These are phyloP conservation scores for Hypena proboscidalis DNA, from an alignment of 2,888 invertebrate species.

Conservation along the genomic window DNA sequence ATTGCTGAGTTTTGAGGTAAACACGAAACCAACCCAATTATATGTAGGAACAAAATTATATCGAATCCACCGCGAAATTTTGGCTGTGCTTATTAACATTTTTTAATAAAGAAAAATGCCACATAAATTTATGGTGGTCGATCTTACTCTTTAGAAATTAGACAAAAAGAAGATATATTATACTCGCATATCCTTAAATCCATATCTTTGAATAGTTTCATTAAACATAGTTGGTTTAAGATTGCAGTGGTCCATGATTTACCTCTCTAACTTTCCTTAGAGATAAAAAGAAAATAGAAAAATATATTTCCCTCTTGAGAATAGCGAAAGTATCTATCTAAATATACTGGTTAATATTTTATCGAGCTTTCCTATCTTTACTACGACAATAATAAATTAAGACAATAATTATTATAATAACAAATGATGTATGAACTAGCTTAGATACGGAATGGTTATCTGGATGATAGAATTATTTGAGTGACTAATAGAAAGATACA, in stretches of 20 bases:
- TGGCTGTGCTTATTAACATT: constrained; percentile 79
- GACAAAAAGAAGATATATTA: constrained; percentile 27
- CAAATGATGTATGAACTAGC: constrained; percentile 30
- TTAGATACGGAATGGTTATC: constrained; percentile 25
- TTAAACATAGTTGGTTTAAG: constrained; percentile 44
- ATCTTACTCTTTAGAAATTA: constrained; percentile 35
- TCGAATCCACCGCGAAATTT: constrained; percentile 76
- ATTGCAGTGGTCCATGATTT: constrained; percentile 65
- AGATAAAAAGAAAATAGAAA: constrained; percentile 37
- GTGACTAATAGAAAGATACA: constrained; percentile 24
- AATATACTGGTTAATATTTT: constrained; percentile 54
- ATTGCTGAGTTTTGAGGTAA: constrained; percentile 42
- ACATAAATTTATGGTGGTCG: constrained; percentile 60
- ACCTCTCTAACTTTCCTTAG: constrained; percentile 59
- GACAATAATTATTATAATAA: constrained; percentile 57
- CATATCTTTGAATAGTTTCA: constrained; percentile 52
- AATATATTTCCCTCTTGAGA: constrained; percentile 33
- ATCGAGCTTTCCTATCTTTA: constrained; percentile 77
- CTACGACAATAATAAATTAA: constrained; percentile 72
- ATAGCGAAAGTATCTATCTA: constrained; percentile 33
- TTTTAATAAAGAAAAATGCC: constrained; percentile 51
- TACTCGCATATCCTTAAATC: constrained; percentile 60
- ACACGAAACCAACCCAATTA: constrained; percentile 28
- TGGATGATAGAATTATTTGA: constrained; percentile 21
- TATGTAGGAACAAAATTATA: constrained; percentile 58